A percentile compares a stretch with the other conserved stretches of the same genome.
These are phyloP conservation scores for Metaphire vulgaris DNA, from an alignment of 1,140 invertebrate genomes.

Conservation along the genomic window DNA sequence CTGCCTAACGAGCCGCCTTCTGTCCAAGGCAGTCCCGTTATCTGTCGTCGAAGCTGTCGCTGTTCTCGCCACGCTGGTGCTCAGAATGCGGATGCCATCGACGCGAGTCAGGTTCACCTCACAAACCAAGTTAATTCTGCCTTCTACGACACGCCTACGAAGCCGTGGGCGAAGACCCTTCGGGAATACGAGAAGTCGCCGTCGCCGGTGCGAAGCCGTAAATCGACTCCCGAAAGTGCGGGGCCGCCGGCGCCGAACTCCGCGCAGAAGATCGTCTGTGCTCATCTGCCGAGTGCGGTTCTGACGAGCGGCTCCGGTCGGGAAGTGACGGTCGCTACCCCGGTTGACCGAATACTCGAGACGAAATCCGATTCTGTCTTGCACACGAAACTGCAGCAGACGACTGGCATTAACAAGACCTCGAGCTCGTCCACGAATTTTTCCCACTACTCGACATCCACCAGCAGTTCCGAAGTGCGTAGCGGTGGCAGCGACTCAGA, in stretches of 20 bases:
- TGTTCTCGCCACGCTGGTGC: background rate
- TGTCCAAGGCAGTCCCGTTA: background rate
- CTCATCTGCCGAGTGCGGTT: background rate
- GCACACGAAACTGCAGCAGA: background rate
- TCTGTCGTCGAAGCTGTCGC: background rate
- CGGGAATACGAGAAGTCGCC: slow-evolving; percentile 12
- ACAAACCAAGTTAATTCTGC: background rate
- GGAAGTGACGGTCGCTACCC: background rate
- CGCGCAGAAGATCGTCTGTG: background rate
- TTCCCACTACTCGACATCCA: no score
- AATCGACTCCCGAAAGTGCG: slow-evolving; percentile 14
- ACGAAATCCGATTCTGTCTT: background rate
- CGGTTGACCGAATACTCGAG: background rate
- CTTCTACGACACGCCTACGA: background rate
- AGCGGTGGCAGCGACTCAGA: no score
- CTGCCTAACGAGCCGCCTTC: background rate
- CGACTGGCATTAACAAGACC: no score
- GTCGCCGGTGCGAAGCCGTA: slow-evolving; percentile 8
- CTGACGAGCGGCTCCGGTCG: no score
- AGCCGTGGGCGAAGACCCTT: slow-evolving; percentile 12
- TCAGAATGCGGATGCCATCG: background rate
- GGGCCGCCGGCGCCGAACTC: background rate
- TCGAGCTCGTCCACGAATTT: no score
- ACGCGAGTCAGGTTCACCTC: background rate
- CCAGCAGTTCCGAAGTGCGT: no score